Conservation (phyloP, 2,888 invertebrate genomes). For the Coremacera marginata region DNA sequence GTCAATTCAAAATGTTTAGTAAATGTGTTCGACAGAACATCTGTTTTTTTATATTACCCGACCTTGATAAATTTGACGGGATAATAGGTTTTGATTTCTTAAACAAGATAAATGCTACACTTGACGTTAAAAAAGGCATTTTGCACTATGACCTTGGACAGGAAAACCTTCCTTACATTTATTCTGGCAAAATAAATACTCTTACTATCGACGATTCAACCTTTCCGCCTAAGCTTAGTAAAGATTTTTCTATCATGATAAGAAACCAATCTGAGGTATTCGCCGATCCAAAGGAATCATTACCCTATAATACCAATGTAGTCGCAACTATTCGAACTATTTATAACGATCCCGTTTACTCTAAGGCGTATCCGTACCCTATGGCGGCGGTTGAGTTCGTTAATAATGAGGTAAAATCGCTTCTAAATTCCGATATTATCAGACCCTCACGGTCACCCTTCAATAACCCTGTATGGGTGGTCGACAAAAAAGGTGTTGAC, state of each 20-base stretch:
- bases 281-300: neutral
- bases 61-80: neutral
- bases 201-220: constrained; percentile 22
- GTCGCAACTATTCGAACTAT: constrained; percentile 39
- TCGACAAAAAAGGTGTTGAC: too few relatives aligned
- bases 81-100: constrained; percentile 12
- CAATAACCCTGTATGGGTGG: too few relatives aligned
- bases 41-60: neutral
- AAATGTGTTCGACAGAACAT: constrained; percentile 19
- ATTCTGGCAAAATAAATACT: too few relatives aligned
- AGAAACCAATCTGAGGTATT: neutral
- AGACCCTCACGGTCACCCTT: neutral
- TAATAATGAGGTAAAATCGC: too few relatives aligned
- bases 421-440: too few relatives aligned
- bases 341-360: constrained; percentile 14
- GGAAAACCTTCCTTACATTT: neutral
- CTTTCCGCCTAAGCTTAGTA: constrained; percentile 6
- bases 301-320: constrained; percentile 35
- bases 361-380: constrained; percentile 31
- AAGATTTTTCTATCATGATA: neutral
- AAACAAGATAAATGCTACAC: neutral
- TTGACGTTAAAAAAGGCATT: neutral
- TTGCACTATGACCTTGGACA: too few relatives aligned
- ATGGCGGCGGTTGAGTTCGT: neutral
- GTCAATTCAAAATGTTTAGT: too few relatives aligned